A percentile compares a stretch with the other conserved stretches of the same genome.
These are phyloP conservation scores for Sialis lutaria DNA, from an alignment of 2,888 invertebrate genomes.

Conservation along the genomic window DNA sequence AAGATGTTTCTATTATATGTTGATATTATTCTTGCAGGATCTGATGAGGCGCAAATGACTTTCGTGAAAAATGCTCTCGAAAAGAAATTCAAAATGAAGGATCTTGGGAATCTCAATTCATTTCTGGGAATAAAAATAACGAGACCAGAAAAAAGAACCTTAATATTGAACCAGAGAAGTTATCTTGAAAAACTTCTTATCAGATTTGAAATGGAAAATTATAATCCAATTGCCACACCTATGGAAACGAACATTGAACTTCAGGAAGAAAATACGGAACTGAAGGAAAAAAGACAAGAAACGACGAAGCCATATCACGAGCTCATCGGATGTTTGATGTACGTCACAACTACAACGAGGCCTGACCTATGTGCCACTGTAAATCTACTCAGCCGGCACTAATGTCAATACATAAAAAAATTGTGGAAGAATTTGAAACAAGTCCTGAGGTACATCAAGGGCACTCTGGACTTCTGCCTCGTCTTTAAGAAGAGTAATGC, in stretches of 20 bases:
- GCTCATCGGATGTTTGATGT: constrained; percentile 9
- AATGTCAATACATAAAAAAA: constrained; percentile 1
- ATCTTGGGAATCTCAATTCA: constrained; percentile 9
- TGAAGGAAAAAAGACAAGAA: constrained; percentile 1
- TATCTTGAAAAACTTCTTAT: constrained; percentile 11
- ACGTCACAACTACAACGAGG: constrained; percentile 6
- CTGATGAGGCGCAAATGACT: constrained; percentile 7
- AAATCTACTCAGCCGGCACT: constrained; percentile 1
- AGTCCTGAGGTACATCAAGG: constrained; percentile 5
- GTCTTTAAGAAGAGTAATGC: background rate
- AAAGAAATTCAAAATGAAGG: constrained; percentile 12
- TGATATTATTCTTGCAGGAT: constrained; percentile 6
- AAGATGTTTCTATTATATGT: no score
- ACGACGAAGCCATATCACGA: constrained; percentile 8
- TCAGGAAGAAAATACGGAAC: constrained; percentile 6
- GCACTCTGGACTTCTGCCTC: constrained; percentile 1
- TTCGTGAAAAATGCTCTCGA: constrained; percentile 8
- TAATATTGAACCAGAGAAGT: constrained; percentile 10
- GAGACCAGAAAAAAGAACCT: constrained; percentile 5
- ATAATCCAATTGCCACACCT: constrained; percentile 11
- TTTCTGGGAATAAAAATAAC: constrained; percentile 12
- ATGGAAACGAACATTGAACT: constrained; percentile 12
- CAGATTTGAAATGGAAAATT: constrained; percentile 13
- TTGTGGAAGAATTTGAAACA: constrained; percentile 5
- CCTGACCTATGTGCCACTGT: constrained; percentile 5